A percentile compares a stretch with the other conserved stretches of the same genome.
These are phyloP conservation scores for Lamellibrachia luymesi DNA, from an alignment of 1,140 invertebrate genomes.

Conservation along the genomic window DNA sequence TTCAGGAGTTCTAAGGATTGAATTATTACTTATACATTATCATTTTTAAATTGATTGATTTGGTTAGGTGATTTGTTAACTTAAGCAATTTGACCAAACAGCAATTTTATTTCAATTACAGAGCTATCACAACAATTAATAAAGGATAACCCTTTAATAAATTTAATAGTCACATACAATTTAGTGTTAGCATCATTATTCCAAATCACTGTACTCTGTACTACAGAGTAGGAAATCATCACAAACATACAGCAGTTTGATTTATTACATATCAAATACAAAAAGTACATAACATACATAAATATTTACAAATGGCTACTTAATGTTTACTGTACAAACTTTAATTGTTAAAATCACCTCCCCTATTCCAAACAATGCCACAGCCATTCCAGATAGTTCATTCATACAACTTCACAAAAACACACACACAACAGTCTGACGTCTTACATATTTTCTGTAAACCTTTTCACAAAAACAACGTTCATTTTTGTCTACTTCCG, in stretches of 20 bases:
- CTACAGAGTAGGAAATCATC: background rate
- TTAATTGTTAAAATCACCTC: background rate
- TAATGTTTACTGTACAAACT: background rate
- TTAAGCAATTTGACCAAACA: too few species aligned
- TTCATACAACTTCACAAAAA: background rate
- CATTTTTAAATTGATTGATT: too few species aligned
- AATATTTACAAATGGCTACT: background rate
- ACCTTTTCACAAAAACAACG: background rate
- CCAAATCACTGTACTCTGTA: background rate
- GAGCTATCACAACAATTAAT: too few species aligned
- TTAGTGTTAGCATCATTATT: background rate
- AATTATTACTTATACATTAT: too few species aligned
- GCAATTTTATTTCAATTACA: too few species aligned
- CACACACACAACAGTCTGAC: background rate
- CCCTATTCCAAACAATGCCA: background rate
- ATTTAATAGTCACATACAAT: background rate
- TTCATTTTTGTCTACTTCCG: too few species aligned
- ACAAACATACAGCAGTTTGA: background rate
- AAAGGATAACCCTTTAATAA: too few species aligned
- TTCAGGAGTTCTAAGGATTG: too few species aligned
- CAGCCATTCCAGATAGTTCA: background rate
- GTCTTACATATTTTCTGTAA: background rate
- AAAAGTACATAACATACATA: background rate
- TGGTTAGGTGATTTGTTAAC: too few species aligned
- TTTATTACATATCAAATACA: constrained; percentile 6